Base-by-base conservation (phyloP, 2,797 vertebrate genomes). In the Adrianichthys oophorus region DNA sequence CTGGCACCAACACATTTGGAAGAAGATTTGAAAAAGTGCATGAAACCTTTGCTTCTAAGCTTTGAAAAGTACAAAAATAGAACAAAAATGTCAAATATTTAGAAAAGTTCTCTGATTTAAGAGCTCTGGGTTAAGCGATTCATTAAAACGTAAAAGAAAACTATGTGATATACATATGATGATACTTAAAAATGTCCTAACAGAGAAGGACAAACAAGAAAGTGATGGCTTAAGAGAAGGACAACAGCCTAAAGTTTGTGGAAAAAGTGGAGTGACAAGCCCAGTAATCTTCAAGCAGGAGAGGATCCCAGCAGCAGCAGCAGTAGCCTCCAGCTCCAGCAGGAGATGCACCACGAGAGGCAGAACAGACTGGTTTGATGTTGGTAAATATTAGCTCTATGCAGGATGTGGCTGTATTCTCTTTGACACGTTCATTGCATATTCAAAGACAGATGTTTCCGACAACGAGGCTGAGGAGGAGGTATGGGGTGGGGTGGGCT, bases 401-500 rank as follows among this genome's bases (percentile, higher is more conserved):
- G 77, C 78, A 52, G 75, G 78, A 84, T 54, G 66, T 78, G 80
- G 78, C 68, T 84, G 76, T 77, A 55, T 78, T 80, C 59, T 63
- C 79, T 80, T 75, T 87, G 87, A 90, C 86, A 78, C 59, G 62
- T 85, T 92, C 89, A 90, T 92, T 91, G 89, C 87, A 92, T 93
- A 93, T 93, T 92, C 91, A 93, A 86, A 66, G 84, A 84, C 91
- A 93, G 91, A 92, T 93, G 91, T 91, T 92, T 82, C 83, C 15
- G 75, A 76, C 78, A 83, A 84, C 41, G 63, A 68, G 40, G 0
- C 32, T 55, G 42, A 74, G 63, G 78, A 76, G 62, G 71, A 76
- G 74, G 81, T 82, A 52, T 62, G 74, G 70, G 59, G 62, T 45
- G 52, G 54, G 59, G 58, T 54, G 24, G 65, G 81, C 68, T 51